Conservation (phyloP, 2,797 vertebrate species). For the Amphiprion clarkii region DNA sequence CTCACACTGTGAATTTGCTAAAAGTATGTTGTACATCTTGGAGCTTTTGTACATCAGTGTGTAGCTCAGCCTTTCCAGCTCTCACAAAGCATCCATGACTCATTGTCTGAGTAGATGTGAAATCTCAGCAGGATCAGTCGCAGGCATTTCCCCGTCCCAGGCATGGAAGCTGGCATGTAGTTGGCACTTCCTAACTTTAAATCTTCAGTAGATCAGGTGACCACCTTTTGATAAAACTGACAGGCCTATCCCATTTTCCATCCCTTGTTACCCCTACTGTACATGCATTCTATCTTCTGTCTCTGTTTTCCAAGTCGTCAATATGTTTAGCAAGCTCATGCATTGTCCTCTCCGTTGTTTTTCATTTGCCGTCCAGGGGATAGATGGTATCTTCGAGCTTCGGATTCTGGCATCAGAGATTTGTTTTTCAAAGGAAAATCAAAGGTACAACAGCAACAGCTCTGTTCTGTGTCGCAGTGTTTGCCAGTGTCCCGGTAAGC, state of each 20-base stretch:
- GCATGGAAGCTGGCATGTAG: background rate
- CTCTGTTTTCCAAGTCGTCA: background rate
- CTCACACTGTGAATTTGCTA: background rate
- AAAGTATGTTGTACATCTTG: background rate
- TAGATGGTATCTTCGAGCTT: slow-evolving; percentile 4
- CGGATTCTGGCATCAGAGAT: background rate
- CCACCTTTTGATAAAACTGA: background rate
- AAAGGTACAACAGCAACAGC: slow-evolving; percentile 1
- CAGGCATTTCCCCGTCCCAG: background rate
- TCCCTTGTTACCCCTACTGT: background rate
- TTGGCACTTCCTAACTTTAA: background rate
- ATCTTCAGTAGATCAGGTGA: background rate
- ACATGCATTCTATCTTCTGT: background rate
- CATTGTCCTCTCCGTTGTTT: background rate
- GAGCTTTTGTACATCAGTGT: background rate
- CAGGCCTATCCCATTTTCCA: background rate
- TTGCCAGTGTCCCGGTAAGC: slow-evolving; percentile 16
- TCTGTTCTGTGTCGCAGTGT: slow-evolving; percentile 1
- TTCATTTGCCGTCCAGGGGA: background rate
- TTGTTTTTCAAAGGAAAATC: slow-evolving; percentile 5
- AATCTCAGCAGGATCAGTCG: background rate
- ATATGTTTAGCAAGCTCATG: background rate
- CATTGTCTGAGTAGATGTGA: background rate
- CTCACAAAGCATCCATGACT: background rate
- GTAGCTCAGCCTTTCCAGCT: background rate